A percentile compares a stretch with the other conserved stretches of the same genome.
phyloP scores from a whole-genome alignment of 2,888 invertebrate species.

The Oegoconia quadripuncta region DNA sequence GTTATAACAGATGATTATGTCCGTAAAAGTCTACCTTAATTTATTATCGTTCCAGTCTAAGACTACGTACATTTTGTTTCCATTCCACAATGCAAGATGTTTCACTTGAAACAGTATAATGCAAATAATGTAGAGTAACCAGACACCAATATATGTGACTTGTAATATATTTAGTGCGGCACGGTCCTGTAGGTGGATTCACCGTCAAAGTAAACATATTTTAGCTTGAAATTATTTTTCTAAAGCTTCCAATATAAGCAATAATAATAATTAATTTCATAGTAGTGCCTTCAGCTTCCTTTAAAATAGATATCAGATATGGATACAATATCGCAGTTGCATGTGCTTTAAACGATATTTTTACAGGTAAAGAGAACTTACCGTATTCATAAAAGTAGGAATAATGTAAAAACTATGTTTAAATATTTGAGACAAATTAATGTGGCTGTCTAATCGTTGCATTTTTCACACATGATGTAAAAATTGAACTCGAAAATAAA shows the following conservation, averaged over 20 bases:
- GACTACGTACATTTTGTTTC: conserved; percentile 23
- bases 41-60: conserved; percentile 7
- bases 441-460: conserved; percentile 73
- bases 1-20: conserved; percentile 23
- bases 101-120: conserved; percentile 41
- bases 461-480: conserved; percentile 66
- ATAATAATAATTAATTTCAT: conserved; percentile 70
- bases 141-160: conserved; percentile 39
- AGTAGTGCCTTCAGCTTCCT: conserved; percentile 78
- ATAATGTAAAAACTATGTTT: conserved; percentile 64
- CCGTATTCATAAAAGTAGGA: conserved; percentile 71
- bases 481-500: conserved; percentile 46
- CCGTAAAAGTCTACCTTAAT: conserved; percentile 15
- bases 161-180: conserved; percentile 52
- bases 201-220: conserved; percentile 58
- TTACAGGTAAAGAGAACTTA: conserved; percentile 73
- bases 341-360: conserved; percentile 74
- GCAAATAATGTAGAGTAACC: conserved; percentile 37
- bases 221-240: conserved; percentile 70
- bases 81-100: conserved; percentile 52
- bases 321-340: conserved; percentile 63
- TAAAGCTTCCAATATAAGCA: conserved; percentile 70
- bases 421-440: conserved; percentile 60
- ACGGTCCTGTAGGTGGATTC: conserved; percentile 46
- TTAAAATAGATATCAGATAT: conserved; percentile 53